phyloP scores from a whole-genome alignment of 2,113 vertebrate genomes.

The Halichoerus grypus region DNA sequence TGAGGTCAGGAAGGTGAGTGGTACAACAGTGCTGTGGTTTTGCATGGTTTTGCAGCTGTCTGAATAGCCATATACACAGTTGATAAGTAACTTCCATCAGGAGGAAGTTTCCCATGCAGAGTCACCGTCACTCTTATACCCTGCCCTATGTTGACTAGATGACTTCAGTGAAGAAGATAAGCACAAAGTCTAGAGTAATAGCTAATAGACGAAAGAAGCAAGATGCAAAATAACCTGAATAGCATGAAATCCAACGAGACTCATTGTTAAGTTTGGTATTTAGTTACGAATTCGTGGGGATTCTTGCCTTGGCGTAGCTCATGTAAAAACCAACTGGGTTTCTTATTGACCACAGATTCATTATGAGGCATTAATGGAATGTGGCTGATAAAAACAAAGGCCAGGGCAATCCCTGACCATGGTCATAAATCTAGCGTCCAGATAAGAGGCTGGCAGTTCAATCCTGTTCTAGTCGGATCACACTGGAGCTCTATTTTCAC shows the following conservation, averaged over 20 bases:
- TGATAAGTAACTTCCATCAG: neutral
- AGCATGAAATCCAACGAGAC: slow-evolving; percentile 24
- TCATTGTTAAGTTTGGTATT: slow-evolving; percentile 21
- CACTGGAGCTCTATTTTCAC: slow-evolving; percentile 56
- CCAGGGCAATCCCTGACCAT: slow-evolving; percentile 56
- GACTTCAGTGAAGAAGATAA: slow-evolving; percentile 22
- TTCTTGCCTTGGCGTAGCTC: slow-evolving; percentile 60
- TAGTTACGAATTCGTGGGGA: slow-evolving; percentile 23
- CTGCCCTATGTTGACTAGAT: neutral
- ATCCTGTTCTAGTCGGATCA: slow-evolving; percentile 64
- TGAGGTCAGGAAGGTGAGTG: neutral
- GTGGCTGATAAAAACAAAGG: slow-evolving; percentile 76
- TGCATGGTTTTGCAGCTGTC: slow-evolving; percentile 35
- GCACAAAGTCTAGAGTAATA: slow-evolving; percentile 18
- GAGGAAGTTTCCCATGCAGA: neutral
- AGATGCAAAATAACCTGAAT: neutral
- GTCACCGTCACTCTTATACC: neutral
- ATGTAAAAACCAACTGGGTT: slow-evolving; percentile 48
- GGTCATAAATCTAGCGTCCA: slow-evolving; percentile 71
- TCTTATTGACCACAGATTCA: slow-evolving; percentile 71
- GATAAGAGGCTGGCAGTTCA: slow-evolving; percentile 73
- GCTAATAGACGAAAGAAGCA: slow-evolving; percentile 37
- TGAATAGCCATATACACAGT: neutral
- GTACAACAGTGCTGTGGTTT: neutral
- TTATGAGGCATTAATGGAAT: slow-evolving; percentile 78